These are phyloP conservation scores for Pseudachorutes palmiensis DNA, from an alignment of 1,140 invertebrate genomes.

Conservation along the genomic window DNA sequence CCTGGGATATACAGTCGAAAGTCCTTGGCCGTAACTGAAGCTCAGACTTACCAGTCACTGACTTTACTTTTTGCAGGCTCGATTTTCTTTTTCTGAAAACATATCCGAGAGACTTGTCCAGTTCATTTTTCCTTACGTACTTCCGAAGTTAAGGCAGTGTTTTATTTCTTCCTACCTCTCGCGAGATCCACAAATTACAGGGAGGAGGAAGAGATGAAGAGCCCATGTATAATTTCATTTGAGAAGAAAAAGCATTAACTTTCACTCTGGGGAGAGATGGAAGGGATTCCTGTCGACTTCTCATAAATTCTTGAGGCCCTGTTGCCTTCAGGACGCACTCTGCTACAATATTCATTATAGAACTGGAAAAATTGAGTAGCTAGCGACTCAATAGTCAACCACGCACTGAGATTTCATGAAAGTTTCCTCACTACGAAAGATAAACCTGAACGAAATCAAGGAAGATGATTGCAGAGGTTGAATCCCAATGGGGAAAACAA, in stretches of 20 bases:
- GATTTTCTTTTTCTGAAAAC: no score
- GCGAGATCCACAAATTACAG: neutral
- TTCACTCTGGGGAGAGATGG: neutral
- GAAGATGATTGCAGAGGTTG: no score
- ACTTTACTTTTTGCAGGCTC: no score
- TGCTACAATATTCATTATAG: neutral
- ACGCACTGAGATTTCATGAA: no score
- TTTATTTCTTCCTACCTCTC: neutral
- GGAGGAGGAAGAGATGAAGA: neutral
- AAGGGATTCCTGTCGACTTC: neutral
- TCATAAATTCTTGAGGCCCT: slow-evolving; percentile 7
- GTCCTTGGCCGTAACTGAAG: neutral
- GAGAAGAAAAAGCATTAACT: slow-evolving; percentile 3
- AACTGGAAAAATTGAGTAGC: neutral
- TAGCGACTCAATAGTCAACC: no score
- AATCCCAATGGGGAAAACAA: no score
- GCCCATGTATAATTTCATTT: slow-evolving; percentile 5
- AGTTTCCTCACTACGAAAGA: no score
- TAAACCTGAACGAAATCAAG: no score
- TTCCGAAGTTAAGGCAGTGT: neutral
- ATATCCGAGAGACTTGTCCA: no score
- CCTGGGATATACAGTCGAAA: neutral
- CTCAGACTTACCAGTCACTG: neutral
- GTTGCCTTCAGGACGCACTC: slow-evolving; percentile 3
- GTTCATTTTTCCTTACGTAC: neutral